Evolutionary conservation across 53 echinoderm and acorn worm species (phyloP).

Genomic region (Patiria pectinifera): DNA sequence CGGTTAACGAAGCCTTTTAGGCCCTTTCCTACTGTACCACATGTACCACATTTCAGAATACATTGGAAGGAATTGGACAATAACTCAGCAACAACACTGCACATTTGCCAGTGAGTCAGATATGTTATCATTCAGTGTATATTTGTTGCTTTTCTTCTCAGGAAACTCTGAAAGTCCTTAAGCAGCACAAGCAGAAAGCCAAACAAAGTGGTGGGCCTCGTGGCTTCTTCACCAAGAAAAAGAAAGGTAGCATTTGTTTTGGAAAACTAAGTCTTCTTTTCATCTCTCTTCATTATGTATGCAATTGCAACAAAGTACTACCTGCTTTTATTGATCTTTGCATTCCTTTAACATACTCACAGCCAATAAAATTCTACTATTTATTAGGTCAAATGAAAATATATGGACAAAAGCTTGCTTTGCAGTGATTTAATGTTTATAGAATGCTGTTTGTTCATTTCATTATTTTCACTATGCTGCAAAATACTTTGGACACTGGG

Average conservation of each 20-base stretch:
- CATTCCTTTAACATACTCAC: neutral
- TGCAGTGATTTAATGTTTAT: no score
- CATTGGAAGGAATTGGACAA: no score
- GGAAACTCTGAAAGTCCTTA: slow-evolving; percentile 13
- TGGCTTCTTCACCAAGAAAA: slow-evolving; percentile 31
- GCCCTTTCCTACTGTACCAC: no score
- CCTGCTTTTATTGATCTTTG: neutral
- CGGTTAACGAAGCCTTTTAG: no score
- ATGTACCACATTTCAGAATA: no score
- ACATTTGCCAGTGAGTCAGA: neutral
- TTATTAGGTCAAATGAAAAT: no score
- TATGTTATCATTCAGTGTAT: neutral
- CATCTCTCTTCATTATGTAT: neutral
- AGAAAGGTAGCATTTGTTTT: slow-evolving; percentile 40
- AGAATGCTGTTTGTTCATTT: no score
- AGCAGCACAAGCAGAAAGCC: neutral
- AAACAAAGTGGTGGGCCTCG: neutral
- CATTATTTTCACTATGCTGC: no score
- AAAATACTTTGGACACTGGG: no score
- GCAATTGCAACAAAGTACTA: neutral
- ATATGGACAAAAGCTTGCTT: no score
- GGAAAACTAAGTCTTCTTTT: neutral
- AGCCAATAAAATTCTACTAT: no score
- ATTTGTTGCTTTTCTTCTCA: neutral
- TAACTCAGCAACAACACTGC: no score